Base-by-base conservation (phyloP, 2,113 vertebrate genomes). In the Procavia capensis region DNA sequence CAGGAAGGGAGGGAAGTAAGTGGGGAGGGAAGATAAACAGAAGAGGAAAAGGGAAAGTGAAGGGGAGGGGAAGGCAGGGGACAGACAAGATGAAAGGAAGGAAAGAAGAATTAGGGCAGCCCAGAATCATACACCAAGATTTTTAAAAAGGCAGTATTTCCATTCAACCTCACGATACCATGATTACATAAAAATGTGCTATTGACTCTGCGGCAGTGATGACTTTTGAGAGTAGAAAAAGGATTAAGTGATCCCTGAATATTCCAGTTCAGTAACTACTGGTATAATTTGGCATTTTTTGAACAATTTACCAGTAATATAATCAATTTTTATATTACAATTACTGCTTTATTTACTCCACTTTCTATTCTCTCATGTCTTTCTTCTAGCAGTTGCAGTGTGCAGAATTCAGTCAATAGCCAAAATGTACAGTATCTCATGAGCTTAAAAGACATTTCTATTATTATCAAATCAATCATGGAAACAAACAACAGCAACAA, bases 231-330 rank as follows among this genome's bases (percentile, higher is more conserved):
- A 81, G 4, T n/a, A 45, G 9, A 82, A 91, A 82, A 91, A 34
- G 27, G 47, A 88, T 39, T 81, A 81, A n/a, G 24, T 22, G 22
- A 64, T 17, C 47, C 36, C 59, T 70, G 17, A 63, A 20, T 66
- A n/a, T n/a, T 41, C 90, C 63, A 64, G 25, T 31, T 95, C 29
- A 75, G 11, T 79, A 84, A 91, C 68, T 86, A 34, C 41, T 95
- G 31, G 25, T 29, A 74, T 61, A 10, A 57, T 54, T 74, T 80
- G 25, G 31, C 29, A 83, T 74, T 41, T 59, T 70, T 93, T 78
- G 83, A 47, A 79, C 57, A 61, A 63, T 85, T 59, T 74, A 85
- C 22, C 34, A 75, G 14, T 45, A 89, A 68, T 84, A 41, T 68
- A 84, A 90, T 59, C 39, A 80, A 66, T 59, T 54, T 54, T 54